Evolutionary conservation across 2,113 vertebrate species (phyloP), one percentile per base, ranked within the genome.

Genomic region (Oreotragus oreotragus): DNA sequence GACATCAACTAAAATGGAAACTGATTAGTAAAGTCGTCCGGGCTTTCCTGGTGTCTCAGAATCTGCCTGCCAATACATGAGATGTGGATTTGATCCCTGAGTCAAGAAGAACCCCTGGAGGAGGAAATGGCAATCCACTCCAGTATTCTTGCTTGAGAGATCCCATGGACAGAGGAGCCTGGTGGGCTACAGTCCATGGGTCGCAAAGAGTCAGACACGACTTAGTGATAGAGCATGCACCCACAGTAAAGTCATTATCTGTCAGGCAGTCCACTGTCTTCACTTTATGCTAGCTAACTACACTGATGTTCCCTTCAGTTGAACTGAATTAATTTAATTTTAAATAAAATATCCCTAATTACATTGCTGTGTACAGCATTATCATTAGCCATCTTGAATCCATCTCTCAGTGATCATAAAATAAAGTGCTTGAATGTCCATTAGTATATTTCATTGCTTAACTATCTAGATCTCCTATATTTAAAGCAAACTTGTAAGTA

Each of bases 261-360:
- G 58, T 45, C 49, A 66, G n/a, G 13, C 55, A 91, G 13, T 88
- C 28, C 14, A 15, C 80, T 93, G n/a, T 81, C 80, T 85, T 88
- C 21, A 57, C 62, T 96, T 81, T 91, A 83, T 53, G 33, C 8
- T 79, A 23, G 36, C n/a, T 89, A 76, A 28, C 33, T 95, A 39
- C 17, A 66, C 39, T 43, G 7, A 62, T 77, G 14, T 16, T n/a
- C 13, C 58, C 9, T 16, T 92, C 85, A 30, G 16, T 43, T 92
- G 43, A 97, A 55, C 47, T 70, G 94, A 64, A 51, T 57, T 73
- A 57, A 55, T 89, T 96, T 91, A 79, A 70, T 88, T 93, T 81
- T 25, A 77, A 95, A n/a, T 84, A 62, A 93, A 86, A 60, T 7
- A 66, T 55, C 83, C 27, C 19, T 62, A 33, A 51, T 73, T 51